Evolutionary conservation across 2,113 vertebrate genomes (phyloP), one percentile per base, ranked within the genome.

Genomic region (Mugil cephalus): DNA sequence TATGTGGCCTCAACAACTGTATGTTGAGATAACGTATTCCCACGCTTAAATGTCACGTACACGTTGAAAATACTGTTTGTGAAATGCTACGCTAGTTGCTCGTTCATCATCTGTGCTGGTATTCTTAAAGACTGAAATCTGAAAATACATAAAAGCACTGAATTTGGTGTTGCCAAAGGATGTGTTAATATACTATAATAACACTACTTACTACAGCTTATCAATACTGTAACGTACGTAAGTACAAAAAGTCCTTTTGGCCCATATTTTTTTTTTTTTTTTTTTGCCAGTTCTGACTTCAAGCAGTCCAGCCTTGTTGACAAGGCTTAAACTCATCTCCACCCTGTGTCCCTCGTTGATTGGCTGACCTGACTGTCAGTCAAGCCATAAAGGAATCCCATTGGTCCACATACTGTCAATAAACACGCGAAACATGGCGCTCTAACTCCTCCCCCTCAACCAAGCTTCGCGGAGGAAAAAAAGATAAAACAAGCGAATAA

Each of bases 261-360:
- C 60, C 56, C 17, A 78, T 82, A 74, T 78, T 68, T 34, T n/a
- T n/a, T n/a, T n/a, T n/a, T n/a, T n/a, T n/a, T n/a, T n/a, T n/a
- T n/a, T 81, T 86, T 77, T 34, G 14, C 36, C 34, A 39, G 4
- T 68, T 74, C 24, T 43, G 24, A 73, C 64, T 74, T 87, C 63
- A 80, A 85, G 73, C 40, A 86, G n/a, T 67, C 71, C 70, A 60
- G 40, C 38, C 82, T 91, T 93, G 92, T 93, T 94, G 91, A 93
- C 91, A 88, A 82, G 10, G n/a, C 55, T 60, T 75, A 39, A 21
- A 0, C 71, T 85, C 89, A 8, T 87, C 77, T 66, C 43, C 48
- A 40, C 10, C 10, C 47, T 21, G 13, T 4, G 5, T 10, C 6
- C 11, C 4, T 12, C 60, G 24, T 50, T 69, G 61, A 91, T 91